Conservation (phyloP, 2,888 invertebrate genomes). For the Drosophila trichaetosa region DNA sequence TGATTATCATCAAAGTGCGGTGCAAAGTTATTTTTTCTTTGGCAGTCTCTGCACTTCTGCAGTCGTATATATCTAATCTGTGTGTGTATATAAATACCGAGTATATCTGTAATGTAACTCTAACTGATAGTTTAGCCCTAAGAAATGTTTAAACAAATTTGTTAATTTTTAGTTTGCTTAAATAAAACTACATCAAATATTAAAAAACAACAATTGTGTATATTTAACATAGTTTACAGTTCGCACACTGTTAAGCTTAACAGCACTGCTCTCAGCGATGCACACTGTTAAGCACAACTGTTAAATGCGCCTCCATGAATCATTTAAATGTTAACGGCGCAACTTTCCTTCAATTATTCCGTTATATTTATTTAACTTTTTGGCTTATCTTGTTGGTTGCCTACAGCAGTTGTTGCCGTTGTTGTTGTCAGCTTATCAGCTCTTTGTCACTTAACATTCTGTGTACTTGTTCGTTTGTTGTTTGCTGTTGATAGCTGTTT, state of each 20-base stretch:
- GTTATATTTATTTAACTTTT: conserved; percentile 40
- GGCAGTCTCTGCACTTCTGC: conserved; percentile 3
- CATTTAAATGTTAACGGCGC: conserved; percentile 9
- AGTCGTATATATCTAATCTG: conserved; percentile 33
- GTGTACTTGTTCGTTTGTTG: conserved; percentile 51
- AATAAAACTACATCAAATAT: conserved; percentile 63
- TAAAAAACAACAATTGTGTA: neutral
- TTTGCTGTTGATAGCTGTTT: conserved; percentile 39
- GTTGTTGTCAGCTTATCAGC: conserved; percentile 61
- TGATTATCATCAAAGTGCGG: conserved; percentile 20
- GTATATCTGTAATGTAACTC: conserved; percentile 30
- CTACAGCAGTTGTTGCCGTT: conserved; percentile 26
- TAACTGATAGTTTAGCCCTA: conserved; percentile 30
- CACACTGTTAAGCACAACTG: neutral
- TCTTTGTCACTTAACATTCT: conserved; percentile 66
- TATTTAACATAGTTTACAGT: neutral
- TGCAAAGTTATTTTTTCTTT: conserved; percentile 20
- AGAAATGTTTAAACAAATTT: conserved; percentile 70
- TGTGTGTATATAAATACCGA: conserved; percentile 34
- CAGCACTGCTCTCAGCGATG: conserved; percentile 2
- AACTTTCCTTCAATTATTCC: conserved; percentile 20
- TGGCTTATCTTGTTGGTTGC: conserved; percentile 50
- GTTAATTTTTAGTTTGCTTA: conserved; percentile 76
- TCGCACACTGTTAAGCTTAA: neutral
- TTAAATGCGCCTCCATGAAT: neutral